Evolutionary conservation across 2,888 invertebrate species (phyloP), one percentile per base, ranked within the genome.

Genomic region (Phengaris arion): DNA sequence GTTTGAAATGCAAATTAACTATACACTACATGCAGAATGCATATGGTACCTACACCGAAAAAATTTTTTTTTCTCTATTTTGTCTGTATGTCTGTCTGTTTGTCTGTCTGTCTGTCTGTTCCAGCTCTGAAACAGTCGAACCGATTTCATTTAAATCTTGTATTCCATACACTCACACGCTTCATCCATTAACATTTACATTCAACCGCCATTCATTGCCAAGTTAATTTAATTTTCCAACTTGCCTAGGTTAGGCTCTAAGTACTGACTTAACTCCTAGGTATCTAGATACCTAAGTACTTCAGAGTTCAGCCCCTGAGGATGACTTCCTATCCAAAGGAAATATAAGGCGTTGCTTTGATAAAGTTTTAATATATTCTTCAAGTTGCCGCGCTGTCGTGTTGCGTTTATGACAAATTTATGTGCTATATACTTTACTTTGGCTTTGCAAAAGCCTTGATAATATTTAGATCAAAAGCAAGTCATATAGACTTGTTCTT

Each of bases 341-440:
- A 91, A 91, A 91, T 88, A 85, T 88, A 90, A 91, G 85, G 91
- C 89, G 85, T 82, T 85, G 89, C 91, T 92, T 92, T 92, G 93
- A 91, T 89, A 91, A 93, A 93, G 91, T 93, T 93, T 93, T 93
- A 93, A 93, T 93, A 91, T 93, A 93, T 93, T 93, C 93, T 90
- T 90, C 87, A 86, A 89, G 88, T 91, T 90, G 82, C 85, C 85
- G 86, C 90, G 85, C 89, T 88, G 87, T 87, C 87, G 86, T 84
- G 79, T 81, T 81, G 85, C 87, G 88, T 89, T 22, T 91, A 91
- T 91, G 91, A 90, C 86, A 87, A 83, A 85, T 86, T 85, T 85
- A 78, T 84, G 83, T 84, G 84, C 85, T 79, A 77, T 75, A 74
- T 77, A n/a, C n/a, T n/a, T n/a, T 78, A 69, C 70, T 78, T 77